These are phyloP conservation scores for Seira musarum DNA, from an alignment of 2,888 invertebrate genomes.

Conservation along the genomic window DNA sequence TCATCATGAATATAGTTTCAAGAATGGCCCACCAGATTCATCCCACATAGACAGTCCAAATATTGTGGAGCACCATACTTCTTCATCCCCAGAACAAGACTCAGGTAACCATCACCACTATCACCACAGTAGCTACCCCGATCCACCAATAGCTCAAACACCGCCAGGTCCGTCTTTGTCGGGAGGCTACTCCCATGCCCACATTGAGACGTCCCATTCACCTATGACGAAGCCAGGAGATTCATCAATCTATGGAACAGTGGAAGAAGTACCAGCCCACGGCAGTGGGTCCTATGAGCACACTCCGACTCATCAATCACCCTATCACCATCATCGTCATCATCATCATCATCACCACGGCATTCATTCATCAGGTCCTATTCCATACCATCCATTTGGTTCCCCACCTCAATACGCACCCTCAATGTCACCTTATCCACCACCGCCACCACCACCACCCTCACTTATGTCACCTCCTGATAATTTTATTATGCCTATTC, in stretches of 20 bases:
- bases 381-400: conserved; percentile 33
- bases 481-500: no score
- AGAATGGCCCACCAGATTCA: conserved; percentile 47
- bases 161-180: no score
- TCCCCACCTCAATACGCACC: conserved; percentile 13
- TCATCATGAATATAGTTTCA: conserved; percentile 22
- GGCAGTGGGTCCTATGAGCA: conserved; percentile 19
- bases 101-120: conserved; percentile 12
- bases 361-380: conserved; percentile 29
- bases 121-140: not conserved
- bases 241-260: conserved; percentile 39
- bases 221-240: conserved; percentile 14
- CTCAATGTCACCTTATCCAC: conserved; percentile 21
- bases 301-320: conserved; percentile 11
- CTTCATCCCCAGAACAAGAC: not conserved
- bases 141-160: no score
- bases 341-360: conserved; percentile 28
- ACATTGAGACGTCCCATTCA: not conserved
- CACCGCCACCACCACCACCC: conserved; percentile 24
- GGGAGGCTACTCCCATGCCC: conserved; percentile 9
- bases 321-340: conserved; percentile 13
- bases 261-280: conserved; percentile 41
- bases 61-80: conserved; percentile 34
- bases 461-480: not conserved
- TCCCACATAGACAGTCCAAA: conserved; percentile 57